These are phyloP conservation scores for Amphipyra tragopoginis DNA, from an alignment of 2,888 invertebrate genomes.

Conservation along the genomic window DNA sequence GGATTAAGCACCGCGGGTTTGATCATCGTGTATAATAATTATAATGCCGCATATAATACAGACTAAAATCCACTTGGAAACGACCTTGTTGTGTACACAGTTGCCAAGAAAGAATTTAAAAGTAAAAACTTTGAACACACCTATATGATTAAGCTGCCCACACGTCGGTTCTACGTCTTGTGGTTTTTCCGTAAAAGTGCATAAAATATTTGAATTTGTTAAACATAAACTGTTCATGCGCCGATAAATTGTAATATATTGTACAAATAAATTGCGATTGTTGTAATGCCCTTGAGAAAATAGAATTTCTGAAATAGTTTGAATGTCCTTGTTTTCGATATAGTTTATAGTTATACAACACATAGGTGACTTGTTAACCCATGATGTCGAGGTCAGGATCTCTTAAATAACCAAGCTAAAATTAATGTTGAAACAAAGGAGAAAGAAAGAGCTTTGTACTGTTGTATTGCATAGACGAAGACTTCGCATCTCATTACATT, in stretches of 20 bases:
- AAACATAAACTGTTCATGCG: constrained; percentile 12
- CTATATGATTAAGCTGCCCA: constrained; percentile 45
- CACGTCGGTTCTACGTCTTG: constrained; percentile 28
- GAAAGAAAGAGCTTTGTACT: constrained; percentile 21
- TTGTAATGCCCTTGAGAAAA: constrained; percentile 29
- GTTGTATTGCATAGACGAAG: constrained; percentile 46
- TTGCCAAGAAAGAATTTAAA: constrained; percentile 40
- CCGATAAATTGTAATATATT: constrained; percentile 22
- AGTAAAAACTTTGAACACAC: constrained; percentile 33
- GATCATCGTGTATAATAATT: not conserved
- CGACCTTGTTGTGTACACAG: constrained; percentile 43
- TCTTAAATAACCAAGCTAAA: constrained; percentile 10
- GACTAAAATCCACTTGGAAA: constrained; percentile 35
- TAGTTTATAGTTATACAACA: constrained; percentile 14
- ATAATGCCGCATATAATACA: constrained; percentile 16
- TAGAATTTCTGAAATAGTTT: constrained; percentile 36
- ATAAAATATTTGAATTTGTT: constrained; percentile 36
- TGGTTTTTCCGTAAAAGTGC: constrained; percentile 46
- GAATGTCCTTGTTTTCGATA: constrained; percentile 24
- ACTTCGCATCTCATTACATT: constrained; percentile 60
- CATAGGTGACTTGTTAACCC: constrained; percentile 28
- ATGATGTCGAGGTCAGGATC: constrained; percentile 21
- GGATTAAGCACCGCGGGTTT: constrained; percentile 4
- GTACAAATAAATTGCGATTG: constrained; percentile 19
- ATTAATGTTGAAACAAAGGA: constrained; percentile 18